Percentiles rank a stretch among this genome's conserved stretches.
phyloP scores from a whole-genome alignment of 2,113 vertebrate genomes.

The Empidonax alnorum region DNA sequence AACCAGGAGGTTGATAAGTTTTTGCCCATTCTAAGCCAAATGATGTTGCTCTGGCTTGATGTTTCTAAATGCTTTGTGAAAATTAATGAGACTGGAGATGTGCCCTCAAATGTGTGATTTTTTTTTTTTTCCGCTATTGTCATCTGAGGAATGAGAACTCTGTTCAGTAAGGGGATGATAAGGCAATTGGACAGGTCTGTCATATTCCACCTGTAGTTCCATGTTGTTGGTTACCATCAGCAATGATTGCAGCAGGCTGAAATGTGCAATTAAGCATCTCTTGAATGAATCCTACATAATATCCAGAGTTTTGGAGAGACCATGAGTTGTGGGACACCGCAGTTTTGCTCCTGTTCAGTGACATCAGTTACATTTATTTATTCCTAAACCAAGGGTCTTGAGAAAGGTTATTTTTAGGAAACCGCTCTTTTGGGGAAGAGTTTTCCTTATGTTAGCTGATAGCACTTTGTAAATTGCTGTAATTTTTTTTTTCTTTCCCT shows the following conservation, averaged over 20 bases:
- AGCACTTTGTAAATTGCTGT: neutral
- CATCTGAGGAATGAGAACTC: neutral
- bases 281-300: neutral
- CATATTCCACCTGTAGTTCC: neutral
- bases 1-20: neutral
- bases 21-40: neutral
- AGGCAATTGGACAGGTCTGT: neutral
- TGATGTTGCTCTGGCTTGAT: neutral
- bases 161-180: neutral
- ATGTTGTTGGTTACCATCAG: neutral
- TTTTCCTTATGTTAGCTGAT: neutral
- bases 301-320: neutral
- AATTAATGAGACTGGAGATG: accelerated
- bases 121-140: neutral
- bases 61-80: neutral
- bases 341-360: neutral
- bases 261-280: neutral
- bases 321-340: accelerated
- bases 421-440: neutral
- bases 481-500: too few relatives aligned
- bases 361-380: neutral
- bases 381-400: neutral
- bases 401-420: neutral
- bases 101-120: neutral
- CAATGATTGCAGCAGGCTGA: neutral